Conservation (phyloP, 1,140 invertebrate species). For the Drosophila prosaltans region DNA sequence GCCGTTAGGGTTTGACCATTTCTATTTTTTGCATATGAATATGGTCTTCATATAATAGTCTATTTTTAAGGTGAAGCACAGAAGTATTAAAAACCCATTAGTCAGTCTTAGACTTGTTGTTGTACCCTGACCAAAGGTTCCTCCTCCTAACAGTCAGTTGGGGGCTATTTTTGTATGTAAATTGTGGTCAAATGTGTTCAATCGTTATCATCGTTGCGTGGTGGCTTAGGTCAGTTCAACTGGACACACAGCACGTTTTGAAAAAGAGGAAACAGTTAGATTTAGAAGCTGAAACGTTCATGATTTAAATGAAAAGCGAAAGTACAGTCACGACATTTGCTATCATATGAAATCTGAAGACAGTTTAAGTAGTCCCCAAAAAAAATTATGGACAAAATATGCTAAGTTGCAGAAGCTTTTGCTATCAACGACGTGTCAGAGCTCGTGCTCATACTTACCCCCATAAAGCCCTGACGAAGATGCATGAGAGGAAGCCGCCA, state of each 20-base stretch:
- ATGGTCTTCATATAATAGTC: slow-evolving; percentile 14
- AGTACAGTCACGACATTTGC: neutral
- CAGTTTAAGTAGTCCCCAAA: neutral
- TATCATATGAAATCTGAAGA: neutral
- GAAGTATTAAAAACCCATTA: slow-evolving; percentile 49
- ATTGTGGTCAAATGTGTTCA: neutral
- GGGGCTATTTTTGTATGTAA: slow-evolving; percentile 1
- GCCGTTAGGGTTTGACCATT: slow-evolving; percentile 41
- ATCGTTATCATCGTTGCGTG: slow-evolving; percentile 30
- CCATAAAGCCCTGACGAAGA: slow-evolving; percentile 38
- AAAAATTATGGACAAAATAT: neutral
- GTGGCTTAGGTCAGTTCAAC: slow-evolving; percentile 49
- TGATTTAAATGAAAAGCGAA: neutral
- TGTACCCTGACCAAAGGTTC: neutral
- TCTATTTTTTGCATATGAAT: slow-evolving; percentile 40
- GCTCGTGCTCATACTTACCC: slow-evolving; percentile 13
- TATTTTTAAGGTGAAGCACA: slow-evolving; percentile 27
- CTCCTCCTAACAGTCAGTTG: neutral
- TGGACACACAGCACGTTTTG: slow-evolving; percentile 6
- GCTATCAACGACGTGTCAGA: slow-evolving; percentile 10
- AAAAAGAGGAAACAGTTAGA: neutral
- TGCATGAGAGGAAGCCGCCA: slow-evolving; percentile 20
- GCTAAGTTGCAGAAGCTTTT: slow-evolving; percentile 8
- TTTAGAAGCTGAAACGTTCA: neutral
- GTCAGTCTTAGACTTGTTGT: slow-evolving; percentile 27